Base-by-base conservation (phyloP, 1,140 invertebrate species). In the Cotesia typhae region DNA sequence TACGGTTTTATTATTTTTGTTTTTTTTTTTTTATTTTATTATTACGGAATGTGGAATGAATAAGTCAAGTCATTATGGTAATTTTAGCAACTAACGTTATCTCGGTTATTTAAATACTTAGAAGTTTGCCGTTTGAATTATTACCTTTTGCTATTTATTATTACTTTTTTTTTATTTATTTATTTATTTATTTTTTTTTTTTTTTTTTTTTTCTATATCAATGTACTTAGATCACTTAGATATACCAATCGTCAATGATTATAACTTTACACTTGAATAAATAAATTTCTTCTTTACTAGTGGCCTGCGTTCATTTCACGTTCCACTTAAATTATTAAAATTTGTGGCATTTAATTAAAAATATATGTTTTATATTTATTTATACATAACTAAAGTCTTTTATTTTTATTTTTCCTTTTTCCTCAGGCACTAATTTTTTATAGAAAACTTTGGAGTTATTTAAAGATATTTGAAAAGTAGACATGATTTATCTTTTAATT, bases 271-370 rank as follows among this genome's bases (percentile, higher is more conserved):
- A 70, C 70, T 70, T 75, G 70, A 67, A 67, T 67, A 70, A 55
- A 47, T 63, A 74, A 71, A 65, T 28, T 35, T 68, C 17, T 63
- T 70, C 59, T 47, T 59, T 66, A 63, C 20, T 63, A 76, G 69
- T 78, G 75, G 78, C 73, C 76, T 72, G 59, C 17, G 68, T 64
- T 74, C 63, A 77, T 74, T 78, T 76, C 69, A 75, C 72, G 52
- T 59, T 36, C 5, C 65, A 47, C 55, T 60, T 76, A 72, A 71
- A 68, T 64, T 71, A 72, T 17, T 55, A 74, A 72, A 78, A 73
- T 78, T 79, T 80, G 79, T 79, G 76, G 78, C 79, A 80, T 80
- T 80, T 80, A 80, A 79, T 79, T 79, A 77, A 79, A 79, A 79
- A 66, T 80, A 80, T 78, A 79, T 73, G 72, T 80, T 79, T 80